Conservation (phyloP, 2,888 invertebrate species). For the Linyphia triangularis region DNA sequence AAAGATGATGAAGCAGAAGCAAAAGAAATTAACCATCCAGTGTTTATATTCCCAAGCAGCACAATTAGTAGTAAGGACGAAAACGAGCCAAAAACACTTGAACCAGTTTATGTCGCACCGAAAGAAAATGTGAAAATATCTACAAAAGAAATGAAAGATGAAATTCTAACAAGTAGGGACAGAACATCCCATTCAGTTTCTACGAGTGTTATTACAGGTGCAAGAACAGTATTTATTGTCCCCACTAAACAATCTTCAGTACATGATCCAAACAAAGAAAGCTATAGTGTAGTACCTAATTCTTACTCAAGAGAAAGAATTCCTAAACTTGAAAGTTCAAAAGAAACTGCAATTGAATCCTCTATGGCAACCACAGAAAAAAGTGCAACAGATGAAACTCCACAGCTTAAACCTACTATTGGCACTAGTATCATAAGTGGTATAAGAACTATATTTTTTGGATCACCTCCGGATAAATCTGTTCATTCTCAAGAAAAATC, state of each 20-base stretch:
- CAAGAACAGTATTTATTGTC: conserved; percentile 71
- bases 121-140: not conserved
- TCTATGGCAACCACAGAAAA: conserved; percentile 32
- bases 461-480: conserved; percentile 11
- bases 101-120: conserved; percentile 67
- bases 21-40: conserved; percentile 63
- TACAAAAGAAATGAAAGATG: not conserved
- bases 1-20: not conserved
- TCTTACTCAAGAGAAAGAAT: not conserved
- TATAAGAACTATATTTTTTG: conserved; percentile 70
- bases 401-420: conserved; percentile 50
- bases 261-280: conserved; percentile 22
- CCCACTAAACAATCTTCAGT: conserved; percentile 47
- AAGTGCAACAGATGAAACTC: conserved; percentile 20
- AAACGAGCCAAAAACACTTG: not conserved
- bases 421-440: conserved; percentile 65
- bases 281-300: conserved; percentile 8
- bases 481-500: not conserved
- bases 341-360: conserved; percentile 26
- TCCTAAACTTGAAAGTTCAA: conserved; percentile 21
- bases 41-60: conserved; percentile 43
- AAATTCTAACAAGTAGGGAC: not conserved
- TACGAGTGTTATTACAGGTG: conserved; percentile 74
- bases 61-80: not conserved
- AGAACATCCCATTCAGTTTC: conserved; percentile 40